Conservation (phyloP, 2,888 invertebrate species). For the Drosophila prolongata region DNA sequence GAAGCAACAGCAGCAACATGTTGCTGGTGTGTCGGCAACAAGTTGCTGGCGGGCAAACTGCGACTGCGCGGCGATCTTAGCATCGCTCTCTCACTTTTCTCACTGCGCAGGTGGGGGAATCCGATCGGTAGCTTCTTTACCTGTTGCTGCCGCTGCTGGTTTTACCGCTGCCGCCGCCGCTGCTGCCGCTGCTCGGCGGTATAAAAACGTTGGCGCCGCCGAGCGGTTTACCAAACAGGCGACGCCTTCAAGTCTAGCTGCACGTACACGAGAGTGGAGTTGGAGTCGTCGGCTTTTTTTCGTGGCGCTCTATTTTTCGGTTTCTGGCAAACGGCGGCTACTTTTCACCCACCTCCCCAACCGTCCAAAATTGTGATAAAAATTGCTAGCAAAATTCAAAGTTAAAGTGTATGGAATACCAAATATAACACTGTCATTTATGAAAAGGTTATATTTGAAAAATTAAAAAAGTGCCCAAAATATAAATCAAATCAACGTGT, state of each 20-base stretch:
- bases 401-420: constrained; percentile 50
- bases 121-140: constrained; percentile 58
- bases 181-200: constrained; percentile 49
- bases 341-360: constrained; percentile 23
- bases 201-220: constrained; percentile 83
- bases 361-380: constrained; percentile 51
- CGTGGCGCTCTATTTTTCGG: constrained; percentile 64
- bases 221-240: constrained; percentile 84
- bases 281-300: constrained; percentile 79
- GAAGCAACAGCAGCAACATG: constrained; percentile 34
- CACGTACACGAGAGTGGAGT: constrained; percentile 82
- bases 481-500: constrained; percentile 17
- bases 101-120: constrained; percentile 23
- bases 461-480: constrained; percentile 20
- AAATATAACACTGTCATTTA: constrained; percentile 67
- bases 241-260: constrained; percentile 85
- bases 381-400: constrained; percentile 45
- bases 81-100: constrained; percentile 26
- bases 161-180: constrained; percentile 16
- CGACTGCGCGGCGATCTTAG: constrained; percentile 28
- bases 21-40: constrained; percentile 28
- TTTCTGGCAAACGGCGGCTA: constrained; percentile 45
- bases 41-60: constrained; percentile 12
- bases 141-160: constrained; percentile 16
- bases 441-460: constrained; percentile 69